A percentile compares a stretch with the other conserved stretches of the same genome.
Conservation (phyloP, 2,888 invertebrate species). For the Agrotis clavis region DNA sequence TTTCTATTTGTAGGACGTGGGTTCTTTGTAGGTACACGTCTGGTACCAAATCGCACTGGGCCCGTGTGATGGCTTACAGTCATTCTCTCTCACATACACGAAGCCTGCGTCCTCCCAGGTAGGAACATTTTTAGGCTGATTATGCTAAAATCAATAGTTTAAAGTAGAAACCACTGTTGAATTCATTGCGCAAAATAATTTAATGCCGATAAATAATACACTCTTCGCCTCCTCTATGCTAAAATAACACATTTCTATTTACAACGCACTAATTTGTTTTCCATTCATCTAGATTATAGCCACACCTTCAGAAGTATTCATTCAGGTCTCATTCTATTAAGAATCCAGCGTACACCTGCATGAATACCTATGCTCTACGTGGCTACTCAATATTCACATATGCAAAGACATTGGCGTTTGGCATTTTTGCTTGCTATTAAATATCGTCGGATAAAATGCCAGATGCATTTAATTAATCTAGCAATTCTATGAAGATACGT, state of each 20-base stretch:
- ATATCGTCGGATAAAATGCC: constrained; percentile 54
- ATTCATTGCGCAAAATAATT: neutral
- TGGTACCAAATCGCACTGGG: no score
- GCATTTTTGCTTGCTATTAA: constrained; percentile 54
- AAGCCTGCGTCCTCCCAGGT: no score
- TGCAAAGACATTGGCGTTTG: constrained; percentile 44
- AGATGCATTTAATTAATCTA: constrained; percentile 53
- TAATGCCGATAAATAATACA: neutral
- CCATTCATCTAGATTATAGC: neutral
- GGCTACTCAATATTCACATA: constrained; percentile 27
- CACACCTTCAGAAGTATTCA: neutral
- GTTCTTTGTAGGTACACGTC: no score
- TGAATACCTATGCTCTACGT: constrained; percentile 26
- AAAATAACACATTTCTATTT: neutral
- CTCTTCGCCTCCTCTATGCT: neutral
- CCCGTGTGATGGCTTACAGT: no score
- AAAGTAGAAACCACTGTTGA: neutral
- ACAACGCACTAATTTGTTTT: neutral
- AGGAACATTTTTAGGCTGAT: no score
- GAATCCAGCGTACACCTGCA: constrained; percentile 15
- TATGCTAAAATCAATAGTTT: no score
- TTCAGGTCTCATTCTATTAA: neutral
- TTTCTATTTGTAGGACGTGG: no score
- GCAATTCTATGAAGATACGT: constrained; percentile 23
- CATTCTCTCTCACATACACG: no score